Conservation (phyloP, 2,113 vertebrate species). For the Dinomys branickii region DNA sequence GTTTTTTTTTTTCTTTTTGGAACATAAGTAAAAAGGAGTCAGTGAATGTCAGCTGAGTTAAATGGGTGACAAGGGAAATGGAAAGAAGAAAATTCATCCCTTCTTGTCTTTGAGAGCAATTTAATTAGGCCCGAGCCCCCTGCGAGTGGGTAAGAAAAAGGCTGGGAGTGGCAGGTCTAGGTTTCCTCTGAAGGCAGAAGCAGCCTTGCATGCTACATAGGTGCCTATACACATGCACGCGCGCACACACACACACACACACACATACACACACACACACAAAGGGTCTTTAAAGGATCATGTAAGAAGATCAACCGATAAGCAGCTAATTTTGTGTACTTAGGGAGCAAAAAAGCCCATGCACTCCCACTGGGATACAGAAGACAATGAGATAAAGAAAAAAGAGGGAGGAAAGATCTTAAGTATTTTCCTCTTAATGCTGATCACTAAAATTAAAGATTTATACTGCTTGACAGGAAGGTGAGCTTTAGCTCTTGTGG, state of each 20-base stretch:
- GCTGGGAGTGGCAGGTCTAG: conserved; percentile 82
- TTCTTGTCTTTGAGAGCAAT: conserved; percentile 94
- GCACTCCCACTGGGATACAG: conserved; percentile 88
- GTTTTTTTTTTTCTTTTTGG: conserved; percentile 68
- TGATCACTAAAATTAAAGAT: conserved; percentile 95
- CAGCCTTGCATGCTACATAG: conserved; percentile 84
- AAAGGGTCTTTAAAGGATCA: conserved; percentile 96
- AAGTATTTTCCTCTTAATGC: conserved; percentile 91
- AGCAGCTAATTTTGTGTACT: conserved; percentile 99
- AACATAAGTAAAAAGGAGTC: conserved; percentile 88
- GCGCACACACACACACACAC: conserved; percentile 87
- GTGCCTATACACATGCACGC: conserved; percentile 82
- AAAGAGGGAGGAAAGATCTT: conserved; percentile 87
- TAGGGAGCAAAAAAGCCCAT: conserved; percentile 93
- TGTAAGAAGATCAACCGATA: conserved; percentile 98
- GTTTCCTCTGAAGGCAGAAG: conserved; percentile 87
- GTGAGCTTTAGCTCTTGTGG: conserved; percentile 80
- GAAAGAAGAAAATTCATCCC: conserved; percentile 89
- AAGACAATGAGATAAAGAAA: conserved; percentile 84
- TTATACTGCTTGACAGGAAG: conserved; percentile 91
- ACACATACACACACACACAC: conserved; percentile 86
- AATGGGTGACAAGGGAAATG: conserved; percentile 90
- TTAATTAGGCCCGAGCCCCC: conserved; percentile 91
- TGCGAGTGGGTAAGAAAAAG: conserved; percentile 83
- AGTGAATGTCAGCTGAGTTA: conserved; percentile 88